Conservation (phyloP, 2,888 invertebrate species). For the Drosophila anceps region DNA sequence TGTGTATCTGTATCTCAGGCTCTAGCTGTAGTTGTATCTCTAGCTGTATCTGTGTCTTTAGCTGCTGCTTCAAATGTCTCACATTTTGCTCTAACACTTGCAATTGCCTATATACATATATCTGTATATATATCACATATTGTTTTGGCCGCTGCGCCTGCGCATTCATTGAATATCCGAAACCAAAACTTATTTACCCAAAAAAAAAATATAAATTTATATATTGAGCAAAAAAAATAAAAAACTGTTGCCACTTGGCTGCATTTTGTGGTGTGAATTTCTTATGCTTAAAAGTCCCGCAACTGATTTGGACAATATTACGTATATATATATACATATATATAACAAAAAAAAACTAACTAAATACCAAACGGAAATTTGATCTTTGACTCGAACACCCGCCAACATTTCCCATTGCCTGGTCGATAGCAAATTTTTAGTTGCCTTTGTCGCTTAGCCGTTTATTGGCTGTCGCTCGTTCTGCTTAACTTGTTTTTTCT, state of each 20-base stretch:
- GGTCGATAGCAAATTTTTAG: conserved; percentile 69
- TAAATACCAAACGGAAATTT: conserved; percentile 60
- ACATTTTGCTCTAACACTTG: conserved; percentile 78
- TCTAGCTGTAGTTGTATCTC: conserved; percentile 26
- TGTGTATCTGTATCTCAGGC: conserved; percentile 50
- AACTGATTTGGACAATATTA: conserved; percentile 82
- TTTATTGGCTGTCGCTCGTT: conserved; percentile 56
- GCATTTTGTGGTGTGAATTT: conserved; percentile 52
- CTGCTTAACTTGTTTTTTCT: conserved; percentile 78
- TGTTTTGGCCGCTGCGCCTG: conserved; percentile 60
- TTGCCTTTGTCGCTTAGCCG: conserved; percentile 73
- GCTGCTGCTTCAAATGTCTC: conserved; percentile 68
- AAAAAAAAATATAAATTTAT: background rate
- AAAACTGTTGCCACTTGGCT: conserved; percentile 22
- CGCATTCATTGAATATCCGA: conserved; percentile 55
- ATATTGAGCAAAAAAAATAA: conserved; percentile 3
- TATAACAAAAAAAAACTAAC: background rate
- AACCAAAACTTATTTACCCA: conserved; percentile 17
- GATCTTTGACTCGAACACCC: conserved; percentile 58
- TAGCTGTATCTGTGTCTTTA: conserved; percentile 15
- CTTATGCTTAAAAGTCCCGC: conserved; percentile 40
- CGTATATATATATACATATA: conserved; percentile 21
- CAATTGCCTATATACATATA: conserved; percentile 38
- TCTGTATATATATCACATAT: conserved; percentile 21
- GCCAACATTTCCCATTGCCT: conserved; percentile 9